Evolutionary conservation across 2,888 invertebrate genomes (phyloP), one percentile per base, ranked within the genome.

Genomic region (Brachypterus glaber): DNA sequence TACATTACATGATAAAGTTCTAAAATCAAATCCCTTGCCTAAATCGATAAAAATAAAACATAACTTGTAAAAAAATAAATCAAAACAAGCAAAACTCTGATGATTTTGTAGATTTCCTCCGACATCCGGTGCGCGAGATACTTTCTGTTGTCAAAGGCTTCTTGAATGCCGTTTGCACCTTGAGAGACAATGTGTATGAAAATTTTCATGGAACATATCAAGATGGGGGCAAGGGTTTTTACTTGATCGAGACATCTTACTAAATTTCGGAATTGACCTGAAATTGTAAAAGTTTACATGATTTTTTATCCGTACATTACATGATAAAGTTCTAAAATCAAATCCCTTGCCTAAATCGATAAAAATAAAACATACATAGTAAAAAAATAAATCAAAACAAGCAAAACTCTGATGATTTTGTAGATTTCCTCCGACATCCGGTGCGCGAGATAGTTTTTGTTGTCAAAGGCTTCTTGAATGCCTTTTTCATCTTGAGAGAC

Each of bases 131-230:
- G 82, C 0, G 93, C 84, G 16, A 98, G 71, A 59, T 96, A 98
- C 61, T 97, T 95, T 39, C 97, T 78, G 69, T 97, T 98, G 62
- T 93, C 92, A 0, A 91, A 93, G 0, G 97, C 95, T 60, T 98
- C 97, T 41, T 88, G 87, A 15, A 85, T 82, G 0, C 93, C 95
- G 63, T 90, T 90, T 4, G 92, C 92, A 48, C 87, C 90, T 71
- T 93, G 89, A 39, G 87, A 82, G 45, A 91, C 81, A 43, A 97
- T 93, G 59, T 97, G 96, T 58, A 98, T 95, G 71, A 90, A 97
- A 50, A 96, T 96, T 73, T 98, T 98, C 92, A 98, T 97, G 51
- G 95, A 84, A 69, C 96, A 96, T 53, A 98, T 97, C 40, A 98
- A 77, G 38, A 97, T 92, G 1, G 97, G 97, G 0, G 97, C 93